These are phyloP conservation scores for Aethina tumida DNA, from an alignment of 1,140 invertebrate species.

Conservation along the genomic window DNA sequence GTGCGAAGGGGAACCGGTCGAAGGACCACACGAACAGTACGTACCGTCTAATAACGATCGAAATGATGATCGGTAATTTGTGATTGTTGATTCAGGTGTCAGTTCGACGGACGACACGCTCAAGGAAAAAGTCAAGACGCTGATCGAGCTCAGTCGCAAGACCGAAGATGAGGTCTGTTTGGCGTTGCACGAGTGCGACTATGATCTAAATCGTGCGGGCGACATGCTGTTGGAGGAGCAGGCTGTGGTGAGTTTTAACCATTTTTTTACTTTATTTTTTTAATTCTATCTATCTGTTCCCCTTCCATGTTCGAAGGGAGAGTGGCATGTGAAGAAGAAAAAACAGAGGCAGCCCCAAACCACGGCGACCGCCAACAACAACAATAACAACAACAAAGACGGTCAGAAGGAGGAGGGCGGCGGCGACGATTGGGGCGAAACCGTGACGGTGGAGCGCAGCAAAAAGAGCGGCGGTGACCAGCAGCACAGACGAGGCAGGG, in stretches of 20 bases:
- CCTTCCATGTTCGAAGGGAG: constrained; percentile 42
- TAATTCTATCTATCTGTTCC: neutral
- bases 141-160: constrained; percentile 71
- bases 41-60: too few relatives aligned
- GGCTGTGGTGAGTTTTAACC: constrained; percentile 38
- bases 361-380: too few relatives aligned
- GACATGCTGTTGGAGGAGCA: constrained; percentile 65
- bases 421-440: constrained; percentile 37
- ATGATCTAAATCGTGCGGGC: constrained; percentile 64
- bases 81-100: too few relatives aligned
- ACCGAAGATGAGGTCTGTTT: constrained; percentile 74
- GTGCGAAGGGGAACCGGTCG: too few relatives aligned
- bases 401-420: constrained; percentile 34
- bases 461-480: neutral
- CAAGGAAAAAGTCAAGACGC: constrained; percentile 59
- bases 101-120: too few relatives aligned
- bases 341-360: constrained; percentile 53
- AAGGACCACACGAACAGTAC: too few relatives aligned
- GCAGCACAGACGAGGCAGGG: constrained; percentile 25
- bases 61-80: too few relatives aligned
- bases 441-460: constrained; percentile 27
- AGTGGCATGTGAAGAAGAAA: constrained; percentile 80
- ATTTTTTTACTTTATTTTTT: constrained; percentile 7
- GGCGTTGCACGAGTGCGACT: constrained; percentile 72
- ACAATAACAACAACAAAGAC: constrained; percentile 30